A percentile compares a stretch with the other conserved stretches of the same genome.
Conservation (phyloP, 2,797 vertebrate genomes). For the Vireo griseus region DNA sequence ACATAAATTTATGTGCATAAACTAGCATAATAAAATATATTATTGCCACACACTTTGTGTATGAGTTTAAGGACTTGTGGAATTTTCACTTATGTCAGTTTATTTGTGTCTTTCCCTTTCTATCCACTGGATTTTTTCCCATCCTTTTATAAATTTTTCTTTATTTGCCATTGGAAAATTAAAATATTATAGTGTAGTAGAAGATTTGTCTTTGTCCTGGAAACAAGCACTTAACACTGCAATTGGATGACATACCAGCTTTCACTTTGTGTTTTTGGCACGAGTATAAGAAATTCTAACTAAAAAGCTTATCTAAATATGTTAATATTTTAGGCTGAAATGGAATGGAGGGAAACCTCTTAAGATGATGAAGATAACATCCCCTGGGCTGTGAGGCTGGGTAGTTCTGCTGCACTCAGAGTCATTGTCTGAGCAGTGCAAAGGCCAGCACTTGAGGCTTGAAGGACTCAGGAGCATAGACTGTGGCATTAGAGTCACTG, state of each 20-base stretch:
- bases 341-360: not conserved
- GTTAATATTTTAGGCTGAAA: not conserved
- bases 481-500: not conserved
- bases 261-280: not conserved
- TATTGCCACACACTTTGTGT: not conserved
- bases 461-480: not conserved
- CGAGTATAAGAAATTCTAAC: not conserved
- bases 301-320: not conserved
- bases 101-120: not conserved
- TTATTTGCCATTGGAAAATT: not conserved
- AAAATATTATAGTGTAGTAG: not conserved
- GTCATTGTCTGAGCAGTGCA: not conserved
- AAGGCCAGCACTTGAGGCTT: not conserved
- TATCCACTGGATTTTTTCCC: not conserved
- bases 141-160: not conserved
- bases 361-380: not conserved
- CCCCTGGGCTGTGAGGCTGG: accelerated
- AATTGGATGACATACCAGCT: not conserved
- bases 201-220: not conserved
- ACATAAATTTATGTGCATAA: not conserved
- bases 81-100: not conserved
- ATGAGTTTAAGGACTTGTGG: not conserved
- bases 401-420: not conserved
- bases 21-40: not conserved
- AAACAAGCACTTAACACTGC: not conserved